Base-by-base conservation (phyloP, 2,113 vertebrate genomes). In the Pseudorectes ferrugineus region DNA sequence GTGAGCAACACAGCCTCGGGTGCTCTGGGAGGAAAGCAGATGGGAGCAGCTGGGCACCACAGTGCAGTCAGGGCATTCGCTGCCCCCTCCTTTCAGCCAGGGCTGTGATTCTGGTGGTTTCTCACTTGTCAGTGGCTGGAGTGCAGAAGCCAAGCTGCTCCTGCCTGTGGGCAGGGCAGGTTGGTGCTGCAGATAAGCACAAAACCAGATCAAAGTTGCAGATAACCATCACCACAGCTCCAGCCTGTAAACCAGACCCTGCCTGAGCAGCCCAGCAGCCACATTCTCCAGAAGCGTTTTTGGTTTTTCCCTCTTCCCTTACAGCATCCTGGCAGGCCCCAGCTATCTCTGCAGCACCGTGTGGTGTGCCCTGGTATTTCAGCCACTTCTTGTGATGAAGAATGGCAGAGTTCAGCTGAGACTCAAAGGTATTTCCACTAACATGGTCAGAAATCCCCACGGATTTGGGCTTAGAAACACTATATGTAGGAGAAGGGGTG, bases 51-150 rank as follows among this genome's bases (percentile, higher is more conserved):
- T 0, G 0, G 25, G 35, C 2, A 11, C 43, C 7, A 9, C 1
- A 0, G 28, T 6, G n/a, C 48, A 62, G 10, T 51, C 51, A 14
- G 35, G 18, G 20, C 0, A 1, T 33, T 58, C 0, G 0, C 4
- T 43, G 33, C 14, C 31, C 19, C 16, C 48, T 83, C 35, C 36
- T 73, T 45, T 19, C 23, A 46, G 78, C 29, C 7, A 2, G n/a
- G 12, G 13, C 55, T 65, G 40, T 63, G 77, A 38, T 72, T 72
- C 59, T 2, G 7, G 45, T n/a, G 81, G 13, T 82, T 85, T 82
- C 49, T 10, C 28, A 23, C 31, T 38, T 33, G 36, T 8, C 1
- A 0, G 33, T 81, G 76, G 38, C 46, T 59, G 40, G 21, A 65
- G 48, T 38, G 26, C 43, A 62, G 54, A 76, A 73, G 72, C 57